Evolutionary conservation across 2,888 invertebrate genomes (phyloP), one percentile per base, ranked within the genome.

Genomic region (Meiosimyza platycephala): DNA sequence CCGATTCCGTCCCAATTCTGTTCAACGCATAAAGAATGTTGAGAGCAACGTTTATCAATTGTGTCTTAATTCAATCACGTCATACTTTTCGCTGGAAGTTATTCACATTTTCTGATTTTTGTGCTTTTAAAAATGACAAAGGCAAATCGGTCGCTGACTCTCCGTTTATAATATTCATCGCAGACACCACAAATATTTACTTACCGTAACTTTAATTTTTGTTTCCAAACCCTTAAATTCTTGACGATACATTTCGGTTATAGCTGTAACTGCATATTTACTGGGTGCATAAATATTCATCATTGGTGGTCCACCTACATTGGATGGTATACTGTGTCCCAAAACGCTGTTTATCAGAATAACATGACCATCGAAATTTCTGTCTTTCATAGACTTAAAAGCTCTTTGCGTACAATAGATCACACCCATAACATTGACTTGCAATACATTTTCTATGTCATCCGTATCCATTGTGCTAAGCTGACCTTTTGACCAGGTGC

Each of bases 361-460:
- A 33, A 89, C 84, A 75, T 88, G 88, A 0, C 88, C 89, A 57
- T 75, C 72, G 47, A 76, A 63, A n/a, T 87, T 83, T 2, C 82
- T 80, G 2, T 71, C 74, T 51, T 78, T 87, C 89, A 89, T 89
- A 1, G 88, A 88, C 1, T 83, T 81, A 13, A 88, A 80, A 1
- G 88, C 89, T 69, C 84, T 84, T 0, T 88, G 85, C 0, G 88
- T 83, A 78, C 89, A 88, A 68, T 86, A 72, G 1, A 88, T 79
- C 7, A 85, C 76, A 0, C 85, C 89, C 75, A 83, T 85, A 2
- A 88, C 72, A 78, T 89, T 89, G 7, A 76, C 76, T 67, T 77
- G 76, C 15, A 77, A 65, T n/a, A 85, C 84, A 74, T 88, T 86
- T 4, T 89, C 78, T 0, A 85, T 77, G 4, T 82, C 76, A 12